Evolutionary conservation across 2,797 vertebrate genomes (phyloP).

Genomic region (Pristis pectinata): DNA sequence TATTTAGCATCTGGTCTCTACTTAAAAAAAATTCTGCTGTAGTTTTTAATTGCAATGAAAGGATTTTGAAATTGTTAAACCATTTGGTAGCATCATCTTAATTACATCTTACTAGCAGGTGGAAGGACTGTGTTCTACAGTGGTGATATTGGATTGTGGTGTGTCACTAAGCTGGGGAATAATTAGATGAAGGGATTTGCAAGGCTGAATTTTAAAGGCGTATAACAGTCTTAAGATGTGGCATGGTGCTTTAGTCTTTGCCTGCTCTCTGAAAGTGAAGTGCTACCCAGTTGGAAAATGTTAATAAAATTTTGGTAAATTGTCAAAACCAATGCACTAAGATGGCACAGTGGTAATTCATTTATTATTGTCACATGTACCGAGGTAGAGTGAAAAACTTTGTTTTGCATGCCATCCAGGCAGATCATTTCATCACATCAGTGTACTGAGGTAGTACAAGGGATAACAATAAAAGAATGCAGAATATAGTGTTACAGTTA

Average conservation of each 20-base stretch:
- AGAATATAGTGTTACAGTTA: too few relatives aligned
- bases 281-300: too few relatives aligned
- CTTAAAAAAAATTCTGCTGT: not conserved
- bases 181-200: constrained; percentile 19
- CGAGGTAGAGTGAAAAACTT: too few relatives aligned
- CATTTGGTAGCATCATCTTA: constrained; percentile 34
- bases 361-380: too few relatives aligned
- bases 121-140: not conserved
- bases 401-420: too few relatives aligned
- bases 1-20: constrained; percentile 1
- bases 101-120: constrained; percentile 32
- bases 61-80: constrained; percentile 5
- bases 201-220: not conserved
- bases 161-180: constrained; percentile 21
- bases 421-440: too few relatives aligned
- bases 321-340: too few relatives aligned
- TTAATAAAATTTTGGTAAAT: too few relatives aligned
- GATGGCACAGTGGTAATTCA: too few relatives aligned
- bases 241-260: not conserved
- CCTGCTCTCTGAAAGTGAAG: not conserved
- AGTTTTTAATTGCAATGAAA: constrained; percentile 28
- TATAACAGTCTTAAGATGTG: not conserved
- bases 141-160: not conserved
- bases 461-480: too few relatives aligned
- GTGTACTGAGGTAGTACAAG: too few relatives aligned